Evolutionary conservation across 2,888 invertebrate species (phyloP), one percentile per base, ranked within the genome.

Genomic region (Ornithoptera priamus): DNA sequence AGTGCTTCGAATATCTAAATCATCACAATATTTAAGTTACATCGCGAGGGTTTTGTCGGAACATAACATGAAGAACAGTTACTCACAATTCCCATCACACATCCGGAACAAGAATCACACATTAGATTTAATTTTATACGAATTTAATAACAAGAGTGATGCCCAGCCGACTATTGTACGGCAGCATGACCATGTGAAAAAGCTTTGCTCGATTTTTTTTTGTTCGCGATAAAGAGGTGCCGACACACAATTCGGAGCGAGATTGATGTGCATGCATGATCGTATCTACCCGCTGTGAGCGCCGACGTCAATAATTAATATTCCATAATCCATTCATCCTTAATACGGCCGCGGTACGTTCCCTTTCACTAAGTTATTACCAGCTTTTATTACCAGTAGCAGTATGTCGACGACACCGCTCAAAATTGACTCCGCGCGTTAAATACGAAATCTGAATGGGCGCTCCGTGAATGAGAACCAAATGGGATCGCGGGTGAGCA

Each of bases 61-160:
- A 70, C 71, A 75, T 75, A 76, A 75, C 79, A 83, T 82, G 86
- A 84, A 83, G 78, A 83, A 88, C 89, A 83, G 88, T 87, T 87
- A 86, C 74, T 77, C 73, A 77, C 76, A 72, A 84, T 90, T 90
- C 91, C 89, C 92, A 91, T 86, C 90, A 85, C 88, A 85, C 87
- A 85, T 87, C 87, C 90, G 89, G 88, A 90, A 89, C 89, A 84
- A 83, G 83, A 90, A 88, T 92, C 92, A 92, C 90, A 92, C 89
- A 91, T 91, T 92, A 91, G 82, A 87, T 88, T 91, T 89, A 90
- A 91, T 92, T 92, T 92, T 90, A 92, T 92, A 90, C 90, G 92
- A 92, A 92, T 92, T 92, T 92, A 92, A 92, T 92, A 92, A 90
- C 89, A 84, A 91, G 88, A 85, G 86, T 87, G 88, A 86, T 87